Evolutionary conservation across 2,113 vertebrate species (phyloP).

Genomic region (Oryzias melastigma): DNA sequence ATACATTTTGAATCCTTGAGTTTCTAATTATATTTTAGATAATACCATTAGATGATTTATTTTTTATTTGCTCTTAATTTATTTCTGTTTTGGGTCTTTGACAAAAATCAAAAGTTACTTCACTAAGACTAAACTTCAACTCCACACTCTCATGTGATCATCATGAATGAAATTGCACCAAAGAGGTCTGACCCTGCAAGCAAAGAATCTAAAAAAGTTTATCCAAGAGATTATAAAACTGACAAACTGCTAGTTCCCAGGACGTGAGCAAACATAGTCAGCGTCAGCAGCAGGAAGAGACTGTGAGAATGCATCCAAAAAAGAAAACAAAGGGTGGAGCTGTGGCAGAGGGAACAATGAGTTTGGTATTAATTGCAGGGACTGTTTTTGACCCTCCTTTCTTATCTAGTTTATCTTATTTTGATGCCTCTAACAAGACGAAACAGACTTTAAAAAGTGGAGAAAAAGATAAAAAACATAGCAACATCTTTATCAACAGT

Average conservation of each 20-base stretch:
- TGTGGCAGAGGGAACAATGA: constrained; percentile 27
- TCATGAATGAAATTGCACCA: too few species aligned
- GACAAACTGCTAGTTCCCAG: neutral
- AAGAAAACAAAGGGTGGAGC: constrained; percentile 4
- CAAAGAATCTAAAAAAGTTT: neutral
- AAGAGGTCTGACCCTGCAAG: too few species aligned
- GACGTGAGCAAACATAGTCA: neutral
- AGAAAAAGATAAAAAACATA: constrained; percentile 42
- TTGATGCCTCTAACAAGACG: constrained; percentile 53
- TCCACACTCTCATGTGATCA: too few species aligned
- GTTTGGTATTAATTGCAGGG: constrained; percentile 29
- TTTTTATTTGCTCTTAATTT: too few species aligned
- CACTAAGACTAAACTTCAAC: too few species aligned
- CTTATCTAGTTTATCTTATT: constrained; percentile 9
- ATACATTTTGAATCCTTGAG: too few species aligned
- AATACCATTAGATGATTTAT: too few species aligned
- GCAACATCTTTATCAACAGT: constrained; percentile 55
- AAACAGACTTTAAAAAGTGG: constrained; percentile 44
- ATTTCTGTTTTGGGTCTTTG: too few species aligned
- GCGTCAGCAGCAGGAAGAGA: constrained; percentile 8
- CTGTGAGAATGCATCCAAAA: constrained; percentile 1
- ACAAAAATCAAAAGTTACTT: too few species aligned
- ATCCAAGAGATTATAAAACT: neutral
- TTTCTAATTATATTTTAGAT: too few species aligned
- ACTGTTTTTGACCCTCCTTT: constrained; percentile 10